Conservation (phyloP, 2,797 vertebrate genomes). For the Hephaestus fuliginosus region DNA sequence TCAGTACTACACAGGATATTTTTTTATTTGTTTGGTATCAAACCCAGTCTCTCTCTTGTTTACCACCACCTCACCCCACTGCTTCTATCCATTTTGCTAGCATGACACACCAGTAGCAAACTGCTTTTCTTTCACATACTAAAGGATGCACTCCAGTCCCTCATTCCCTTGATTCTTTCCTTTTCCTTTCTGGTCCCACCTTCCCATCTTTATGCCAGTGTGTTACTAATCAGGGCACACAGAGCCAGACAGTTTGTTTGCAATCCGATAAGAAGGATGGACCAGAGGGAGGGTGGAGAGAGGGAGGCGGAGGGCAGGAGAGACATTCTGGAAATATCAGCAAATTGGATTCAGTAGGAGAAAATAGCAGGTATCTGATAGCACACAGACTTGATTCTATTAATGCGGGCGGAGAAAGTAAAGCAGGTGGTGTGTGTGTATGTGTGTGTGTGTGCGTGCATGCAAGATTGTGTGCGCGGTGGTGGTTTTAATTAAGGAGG, state of each 20-base stretch:
- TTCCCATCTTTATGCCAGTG: slow-evolving; percentile 42
- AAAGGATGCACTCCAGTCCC: slow-evolving; percentile 18
- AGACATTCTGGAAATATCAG: slow-evolving; percentile 74
- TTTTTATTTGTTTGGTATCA: neutral
- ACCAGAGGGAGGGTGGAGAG: slow-evolving; percentile 11
- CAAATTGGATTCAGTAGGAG: slow-evolving; percentile 77
- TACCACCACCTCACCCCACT: neutral
- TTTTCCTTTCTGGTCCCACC: slow-evolving; percentile 9
- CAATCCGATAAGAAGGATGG: slow-evolving; percentile 68
- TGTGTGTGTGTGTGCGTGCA: slow-evolving; percentile 8
- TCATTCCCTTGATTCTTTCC: slow-evolving; percentile 24
- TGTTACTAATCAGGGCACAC: slow-evolving; percentile 67
- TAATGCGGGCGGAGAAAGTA: slow-evolving; percentile 51
- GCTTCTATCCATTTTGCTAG: slow-evolving; percentile 3
- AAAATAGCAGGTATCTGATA: slow-evolving; percentile 76
- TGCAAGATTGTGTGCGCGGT: slow-evolving; percentile 14
- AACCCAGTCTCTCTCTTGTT: neutral
- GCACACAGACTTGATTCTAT: slow-evolving; percentile 63
- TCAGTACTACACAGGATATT: neutral
- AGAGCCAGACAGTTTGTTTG: slow-evolving; percentile 73
- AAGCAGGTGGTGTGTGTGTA: slow-evolving; percentile 43
- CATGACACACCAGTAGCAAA: slow-evolving; percentile 11
- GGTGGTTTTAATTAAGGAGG: slow-evolving; percentile 67
- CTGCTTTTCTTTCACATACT: slow-evolving; percentile 32
- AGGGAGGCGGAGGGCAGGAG: neutral